These are phyloP conservation scores for Hippoglossus stenolepis DNA, from an alignment of 2,113 vertebrate genomes.

Conservation along the genomic window DNA sequence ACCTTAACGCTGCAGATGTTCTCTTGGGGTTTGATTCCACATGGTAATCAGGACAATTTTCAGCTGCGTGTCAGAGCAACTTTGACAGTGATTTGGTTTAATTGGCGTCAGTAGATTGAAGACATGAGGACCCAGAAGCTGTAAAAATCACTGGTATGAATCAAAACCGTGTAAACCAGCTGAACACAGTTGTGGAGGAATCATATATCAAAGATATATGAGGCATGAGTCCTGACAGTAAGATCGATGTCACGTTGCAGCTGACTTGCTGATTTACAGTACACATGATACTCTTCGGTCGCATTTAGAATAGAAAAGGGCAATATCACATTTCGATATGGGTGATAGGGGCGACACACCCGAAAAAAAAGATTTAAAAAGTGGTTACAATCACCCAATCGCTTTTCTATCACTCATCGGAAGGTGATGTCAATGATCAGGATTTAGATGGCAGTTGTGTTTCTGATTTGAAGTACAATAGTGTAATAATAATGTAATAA, in stretches of 20 bases:
- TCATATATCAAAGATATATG: background rate
- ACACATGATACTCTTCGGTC: background rate
- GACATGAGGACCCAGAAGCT: background rate
- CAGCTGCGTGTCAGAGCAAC: constrained; percentile 14
- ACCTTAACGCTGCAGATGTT: constrained; percentile 2
- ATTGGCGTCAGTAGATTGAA: constrained; percentile 3
- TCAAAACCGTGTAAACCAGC: background rate
- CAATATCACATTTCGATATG: too few species aligned
- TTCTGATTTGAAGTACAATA: too few species aligned
- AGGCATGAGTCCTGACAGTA: background rate
- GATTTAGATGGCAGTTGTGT: too few species aligned
- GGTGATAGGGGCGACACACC: too few species aligned
- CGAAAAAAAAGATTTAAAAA: too few species aligned
- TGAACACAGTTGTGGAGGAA: background rate
- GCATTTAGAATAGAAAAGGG: background rate
- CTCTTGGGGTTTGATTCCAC: constrained; percentile 10
- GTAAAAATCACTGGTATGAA: background rate
- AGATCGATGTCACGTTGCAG: background rate
- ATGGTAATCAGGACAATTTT: constrained; percentile 12
- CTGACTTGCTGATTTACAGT: too few species aligned
- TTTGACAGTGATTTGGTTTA: constrained; percentile 24
- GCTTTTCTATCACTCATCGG: too few species aligned
- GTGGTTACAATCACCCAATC: too few species aligned
- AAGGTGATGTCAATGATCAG: too few species aligned
- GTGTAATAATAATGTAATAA: too few species aligned